Conservation (phyloP, 2,797 vertebrate species). For the Artibeus lituratus region DNA sequence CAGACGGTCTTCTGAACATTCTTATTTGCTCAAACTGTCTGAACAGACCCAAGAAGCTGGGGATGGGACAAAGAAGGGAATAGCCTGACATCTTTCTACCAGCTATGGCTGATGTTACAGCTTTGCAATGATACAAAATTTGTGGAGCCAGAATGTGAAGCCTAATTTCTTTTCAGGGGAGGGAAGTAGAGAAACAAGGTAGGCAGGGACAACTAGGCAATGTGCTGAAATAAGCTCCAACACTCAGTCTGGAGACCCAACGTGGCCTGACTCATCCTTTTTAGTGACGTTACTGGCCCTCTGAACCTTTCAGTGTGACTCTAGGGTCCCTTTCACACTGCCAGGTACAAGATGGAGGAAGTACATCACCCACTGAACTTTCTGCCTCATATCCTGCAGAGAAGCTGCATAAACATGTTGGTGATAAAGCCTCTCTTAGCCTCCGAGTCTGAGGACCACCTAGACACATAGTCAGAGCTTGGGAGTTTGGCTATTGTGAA, state of each 20-base stretch:
- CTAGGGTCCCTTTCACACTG: not conserved
- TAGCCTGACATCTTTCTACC: not conserved
- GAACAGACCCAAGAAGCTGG: not conserved
- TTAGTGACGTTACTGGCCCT: not conserved
- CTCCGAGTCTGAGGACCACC: not conserved
- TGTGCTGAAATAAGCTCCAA: not conserved
- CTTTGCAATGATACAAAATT: not conserved
- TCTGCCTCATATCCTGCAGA: not conserved
- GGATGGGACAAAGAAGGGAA: not conserved
- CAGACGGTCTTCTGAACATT: not conserved
- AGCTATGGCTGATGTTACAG: not conserved
- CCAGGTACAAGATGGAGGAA: not conserved
- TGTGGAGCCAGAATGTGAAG: not conserved
- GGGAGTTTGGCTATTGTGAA: not conserved
- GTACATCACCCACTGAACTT: not conserved
- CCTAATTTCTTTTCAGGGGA: not conserved
- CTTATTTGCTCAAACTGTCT: not conserved
- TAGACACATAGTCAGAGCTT: not conserved
- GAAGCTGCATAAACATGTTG: not conserved
- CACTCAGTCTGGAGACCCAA: not conserved
- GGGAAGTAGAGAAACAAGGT: not conserved
- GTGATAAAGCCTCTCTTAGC: not conserved
- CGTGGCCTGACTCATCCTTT: not conserved
- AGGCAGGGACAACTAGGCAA: not conserved
- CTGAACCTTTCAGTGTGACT: not conserved